Evolutionary conservation across 1,140 invertebrate species (phyloP), one percentile per base, ranked within the genome.

Genomic region (Lordiphosa mommai): DNA sequence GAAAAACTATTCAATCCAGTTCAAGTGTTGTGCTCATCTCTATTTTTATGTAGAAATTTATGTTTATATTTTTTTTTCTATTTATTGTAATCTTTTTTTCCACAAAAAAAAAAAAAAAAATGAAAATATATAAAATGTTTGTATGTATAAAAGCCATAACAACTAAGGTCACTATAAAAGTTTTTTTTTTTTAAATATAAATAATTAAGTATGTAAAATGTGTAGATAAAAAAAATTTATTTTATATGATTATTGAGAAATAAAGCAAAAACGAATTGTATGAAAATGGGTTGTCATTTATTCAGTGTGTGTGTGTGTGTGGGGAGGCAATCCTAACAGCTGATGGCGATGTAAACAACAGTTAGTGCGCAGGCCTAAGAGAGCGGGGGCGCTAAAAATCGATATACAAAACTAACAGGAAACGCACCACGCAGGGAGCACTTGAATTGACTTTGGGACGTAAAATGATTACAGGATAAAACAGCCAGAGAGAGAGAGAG

Each of bases 381-480:
- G 61, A 34, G 34, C 7, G 64, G 56, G 56, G 55, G 34, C 51
- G 51, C 55, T 38, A 79, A 50, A 59, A 80, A 80, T 80, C 74
- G 74, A 80, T 80, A 60, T 63, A 23, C 20, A 70, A 57, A 65
- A 73, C 70, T 80, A 74, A 58, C 57, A 74, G 76, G 57, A 80
- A 69, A 66, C 67, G 71, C 61, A 59, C 61, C 40, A 23, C 3
- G 20, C 20, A 71, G 58, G 57, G 59, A 64, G 71, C 77, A 68
- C 68, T 71, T 71, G 71, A 80, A 84, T 84, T 84, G 72, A 82
- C 77, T 82, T 82, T 82, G 77, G 66, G 49, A 66, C 71, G 58
- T 82, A 67, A 72, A 82, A 82, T 82, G 77, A 82, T 76, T 76
- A 82, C 66, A 73, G 72, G 72, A 67, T 63, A 71, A 82, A 69